Percentiles rank a stretch among this genome's conserved stretches.
Evolutionary conservation across 2,113 vertebrate species (phyloP).

Genomic region (Sapayoa aenigma): DNA sequence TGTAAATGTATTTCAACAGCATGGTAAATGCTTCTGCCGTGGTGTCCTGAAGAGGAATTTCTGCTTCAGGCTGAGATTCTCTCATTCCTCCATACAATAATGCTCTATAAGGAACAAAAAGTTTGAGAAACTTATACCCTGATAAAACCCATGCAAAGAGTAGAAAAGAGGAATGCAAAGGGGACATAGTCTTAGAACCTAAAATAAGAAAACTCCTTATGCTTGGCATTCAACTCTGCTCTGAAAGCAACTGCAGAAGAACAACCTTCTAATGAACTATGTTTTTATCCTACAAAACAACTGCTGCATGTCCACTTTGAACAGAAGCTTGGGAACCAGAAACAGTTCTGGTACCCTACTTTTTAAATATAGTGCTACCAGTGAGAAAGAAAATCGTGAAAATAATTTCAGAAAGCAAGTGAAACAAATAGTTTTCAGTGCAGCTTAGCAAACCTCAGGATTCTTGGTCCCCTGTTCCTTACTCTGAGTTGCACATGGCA

Average conservation of each 20-base stretch:
- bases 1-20: constrained; percentile 96
- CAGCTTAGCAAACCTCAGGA: background rate
- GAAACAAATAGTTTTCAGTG: background rate
- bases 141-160: background rate
- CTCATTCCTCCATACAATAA: constrained; percentile 95
- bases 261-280: background rate
- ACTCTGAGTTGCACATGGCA: background rate
- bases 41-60: constrained; percentile 93
- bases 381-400: background rate
- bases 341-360: background rate
- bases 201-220: background rate
- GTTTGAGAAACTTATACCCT: background rate
- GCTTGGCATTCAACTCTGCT: background rate
- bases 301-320: background rate
- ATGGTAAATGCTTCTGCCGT: constrained; percentile 94
- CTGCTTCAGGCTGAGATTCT: constrained; percentile 93
- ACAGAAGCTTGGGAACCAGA: background rate
- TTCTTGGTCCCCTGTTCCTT: background rate
- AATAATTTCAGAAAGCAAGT: background rate
- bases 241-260: background rate
- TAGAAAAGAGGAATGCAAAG: background rate
- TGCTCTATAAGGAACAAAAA: constrained; percentile 75
- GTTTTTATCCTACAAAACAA: background rate
- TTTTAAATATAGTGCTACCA: background rate
- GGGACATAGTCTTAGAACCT: background rate